Evolutionary conservation across 2,888 invertebrate species (phyloP).

Genomic region (Polydesmus complanatus): DNA sequence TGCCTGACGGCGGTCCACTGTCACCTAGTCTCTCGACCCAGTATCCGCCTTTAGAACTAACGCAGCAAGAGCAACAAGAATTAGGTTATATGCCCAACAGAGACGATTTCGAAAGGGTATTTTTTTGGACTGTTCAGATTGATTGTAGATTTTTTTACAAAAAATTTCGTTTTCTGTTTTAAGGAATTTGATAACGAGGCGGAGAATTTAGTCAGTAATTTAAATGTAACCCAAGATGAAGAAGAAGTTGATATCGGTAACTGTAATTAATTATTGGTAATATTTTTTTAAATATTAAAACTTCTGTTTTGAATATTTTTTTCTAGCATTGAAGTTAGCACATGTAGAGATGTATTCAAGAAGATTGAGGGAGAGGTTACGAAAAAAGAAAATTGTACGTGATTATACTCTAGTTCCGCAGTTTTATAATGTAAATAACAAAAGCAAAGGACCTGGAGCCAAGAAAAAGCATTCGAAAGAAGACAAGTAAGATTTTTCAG

Average conservation of each 20-base stretch:
- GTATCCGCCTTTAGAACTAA: slow-evolving; percentile 65
- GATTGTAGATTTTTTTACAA: not conserved
- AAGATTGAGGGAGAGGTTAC: slow-evolving; percentile 65
- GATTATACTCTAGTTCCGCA: slow-evolving; percentile 80
- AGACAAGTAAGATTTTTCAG: slow-evolving; percentile 47
- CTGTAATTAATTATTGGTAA: slow-evolving; percentile 20
- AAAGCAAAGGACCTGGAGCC: slow-evolving; percentile 40
- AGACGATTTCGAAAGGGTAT: slow-evolving; percentile 87
- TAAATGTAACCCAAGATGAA: slow-evolving; percentile 70
- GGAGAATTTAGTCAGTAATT: slow-evolving; percentile 72
- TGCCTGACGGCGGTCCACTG: slow-evolving; percentile 42
- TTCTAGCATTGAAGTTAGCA: slow-evolving; percentile 63
- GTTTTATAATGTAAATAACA: slow-evolving; percentile 53
- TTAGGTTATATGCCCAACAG: slow-evolving; percentile 88
- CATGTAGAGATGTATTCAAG: slow-evolving; percentile 85
- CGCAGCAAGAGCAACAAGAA: slow-evolving; percentile 69
- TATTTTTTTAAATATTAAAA: not conserved
- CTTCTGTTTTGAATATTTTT: not conserved
- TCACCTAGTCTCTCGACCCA: slow-evolving; percentile 57
- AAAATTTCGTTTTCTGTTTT: slow-evolving; percentile 23
- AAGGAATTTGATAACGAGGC: slow-evolving; percentile 86
- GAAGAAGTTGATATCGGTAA: slow-evolving; percentile 71
- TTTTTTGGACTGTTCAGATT: slow-evolving; percentile 17
- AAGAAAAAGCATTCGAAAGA: slow-evolving; percentile 57
- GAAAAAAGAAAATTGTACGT: slow-evolving; percentile 74